Evolutionary conservation across 2,113 vertebrate species (phyloP), one percentile per base, ranked within the genome.

Genomic region (Hippocampus barbouri): DNA sequence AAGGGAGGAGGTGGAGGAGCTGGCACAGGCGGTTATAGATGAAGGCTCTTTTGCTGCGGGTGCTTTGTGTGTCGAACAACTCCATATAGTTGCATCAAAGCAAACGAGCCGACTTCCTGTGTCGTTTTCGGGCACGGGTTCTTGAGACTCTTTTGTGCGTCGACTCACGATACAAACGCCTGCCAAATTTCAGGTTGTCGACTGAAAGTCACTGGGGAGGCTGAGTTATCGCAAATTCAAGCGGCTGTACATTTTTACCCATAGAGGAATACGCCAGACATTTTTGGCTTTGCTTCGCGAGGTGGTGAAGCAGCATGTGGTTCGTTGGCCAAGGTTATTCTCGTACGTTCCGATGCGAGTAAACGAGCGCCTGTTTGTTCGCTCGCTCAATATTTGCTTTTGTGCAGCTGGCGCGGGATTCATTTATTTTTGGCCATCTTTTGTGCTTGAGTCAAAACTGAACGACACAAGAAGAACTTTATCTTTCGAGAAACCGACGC

Each of bases 1-100:
- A 71, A 45, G 73, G 75, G 69, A 81, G 72, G 71, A 72, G 68
- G 75, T 72, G 78, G 75, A 77, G 79, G 75, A 78, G 77, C 51
- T 75, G 77, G 75, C 60, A 64, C 41, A 63, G 51, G 27, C 69
- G 20, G 63, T 87, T 76, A 76, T 27, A 78, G 74, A 87, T 83
- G 85, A 83, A 71, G 70, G 49, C 66, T 81, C 64, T 75, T 76
- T 73, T 68, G 51, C 67, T 68, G 78, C 79, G 75, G 60, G 59
- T 72, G 75, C 79, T 54, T 82, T 80, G 79, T 70, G 61, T 25
- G 60, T 72, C 56, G 15, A 68, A 23, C 40, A 49, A 25, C n/a
- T 64, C 43, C 23, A 14, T 27, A 23, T 41, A 20, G 16, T 49
- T 18, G 40, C 38, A 15, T 59, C 23, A 34, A 34, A 61, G 14